Evolutionary conservation across 1,140 invertebrate species (phyloP), one percentile per base, ranked within the genome.

Genomic region (Microplitis mediator): DNA sequence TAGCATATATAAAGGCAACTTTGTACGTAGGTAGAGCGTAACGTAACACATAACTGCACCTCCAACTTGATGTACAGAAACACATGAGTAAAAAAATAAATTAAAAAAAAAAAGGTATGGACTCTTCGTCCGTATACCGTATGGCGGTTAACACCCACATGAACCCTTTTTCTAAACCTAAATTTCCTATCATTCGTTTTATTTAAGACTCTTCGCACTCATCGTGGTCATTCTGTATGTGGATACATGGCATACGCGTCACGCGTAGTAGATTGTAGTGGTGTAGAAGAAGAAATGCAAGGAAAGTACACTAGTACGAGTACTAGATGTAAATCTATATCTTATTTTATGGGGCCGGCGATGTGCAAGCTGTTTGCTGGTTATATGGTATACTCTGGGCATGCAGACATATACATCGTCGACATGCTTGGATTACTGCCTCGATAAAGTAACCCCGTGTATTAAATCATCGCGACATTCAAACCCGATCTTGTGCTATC

Each of bases 281-380:
- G 23, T 23, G 23, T 23, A 23, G 23, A 23, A 23, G 23, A 23
- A 23, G 23, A 23, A 23, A 23, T 23, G 23, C 45, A 8, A 9
- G 82, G 81, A 84, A 84, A 83, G 82, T 83, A 45, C 39, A 9
- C 5, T 6, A 45, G 8, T 45, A 45, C 11, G 11, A 79, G 1
- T 64, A 79, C 78, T 81, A 83, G 83, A 84, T 84, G 83, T 81
- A 84, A 84, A 84, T 84, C 83, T 84, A 83, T 83, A 84, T 84
- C 82, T 83, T 83, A 84, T 82, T 84, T 82, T 84, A 83, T 75
- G 77, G 75, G 78, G 77, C 78, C 78, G 23, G 23, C 23, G 75
- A 80, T 74, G 79, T 69, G 75, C 54, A 72, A 66, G 73, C 76
- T 45, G 39, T 45, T 45, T 45, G 39, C 39, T 11, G 39, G 77